Percentiles rank a stretch among this genome's conserved stretches.
Conservation (phyloP, 2,888 invertebrate genomes). For the Parascotia fuliginaria region DNA sequence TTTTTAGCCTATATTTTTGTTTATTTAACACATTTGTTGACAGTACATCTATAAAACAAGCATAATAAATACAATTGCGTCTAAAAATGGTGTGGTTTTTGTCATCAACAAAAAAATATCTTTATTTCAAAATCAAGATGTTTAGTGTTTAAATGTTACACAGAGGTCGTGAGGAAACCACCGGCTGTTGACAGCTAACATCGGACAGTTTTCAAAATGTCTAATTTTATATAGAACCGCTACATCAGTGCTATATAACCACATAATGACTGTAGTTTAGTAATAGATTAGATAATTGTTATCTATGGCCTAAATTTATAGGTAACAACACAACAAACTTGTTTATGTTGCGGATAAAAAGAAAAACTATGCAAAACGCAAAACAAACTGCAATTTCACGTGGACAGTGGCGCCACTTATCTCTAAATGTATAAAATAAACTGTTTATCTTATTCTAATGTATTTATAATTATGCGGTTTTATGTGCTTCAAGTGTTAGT, state of each 20-base stretch:
- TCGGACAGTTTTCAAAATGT: background rate
- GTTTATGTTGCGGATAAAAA: background rate
- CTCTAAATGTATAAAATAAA: background rate
- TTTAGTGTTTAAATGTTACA: too few species aligned
- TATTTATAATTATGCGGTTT: too few species aligned
- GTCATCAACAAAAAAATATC: too few species aligned
- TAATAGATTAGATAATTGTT: background rate
- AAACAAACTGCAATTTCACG: background rate
- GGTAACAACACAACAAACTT: background rate
- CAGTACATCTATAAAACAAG: too few species aligned
- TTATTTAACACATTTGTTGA: too few species aligned
- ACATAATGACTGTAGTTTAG: background rate
- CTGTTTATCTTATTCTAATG: background rate
- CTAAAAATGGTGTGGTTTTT: too few species aligned
- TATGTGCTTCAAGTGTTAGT: too few species aligned
- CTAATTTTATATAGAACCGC: background rate
- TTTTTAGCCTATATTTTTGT: too few species aligned
- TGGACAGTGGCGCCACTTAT: background rate
- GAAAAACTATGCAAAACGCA: background rate
- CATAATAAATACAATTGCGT: too few species aligned
- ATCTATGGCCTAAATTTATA: background rate
- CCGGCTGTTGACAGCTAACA: too few species aligned
- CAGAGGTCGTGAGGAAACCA: too few species aligned
- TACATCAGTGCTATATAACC: background rate
- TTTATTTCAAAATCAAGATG: too few species aligned